Percentiles rank a stretch among this genome's conserved stretches.
phyloP scores from a whole-genome alignment of 2,797 vertebrate species.

The Hemitrygon akajei region DNA sequence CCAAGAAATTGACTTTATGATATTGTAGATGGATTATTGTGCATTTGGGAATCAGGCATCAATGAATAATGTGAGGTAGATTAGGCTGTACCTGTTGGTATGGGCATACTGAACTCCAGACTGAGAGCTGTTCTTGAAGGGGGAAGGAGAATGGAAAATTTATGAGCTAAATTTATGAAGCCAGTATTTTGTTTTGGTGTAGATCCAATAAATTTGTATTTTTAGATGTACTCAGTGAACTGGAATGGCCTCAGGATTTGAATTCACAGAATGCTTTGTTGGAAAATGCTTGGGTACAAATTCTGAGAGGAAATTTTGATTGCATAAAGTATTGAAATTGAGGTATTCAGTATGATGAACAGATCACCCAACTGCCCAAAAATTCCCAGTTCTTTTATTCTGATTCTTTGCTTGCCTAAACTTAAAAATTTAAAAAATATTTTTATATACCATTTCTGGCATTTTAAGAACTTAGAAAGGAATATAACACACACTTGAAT shows the following conservation, averaged over 20 bases:
- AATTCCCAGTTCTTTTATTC: no score
- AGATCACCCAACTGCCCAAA: no score
- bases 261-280: not conserved
- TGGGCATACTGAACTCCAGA: not conserved
- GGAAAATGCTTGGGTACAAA: not conserved
- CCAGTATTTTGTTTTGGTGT: not conserved
- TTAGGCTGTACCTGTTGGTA: not conserved
- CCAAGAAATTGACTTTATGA: not conserved
- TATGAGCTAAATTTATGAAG: not conserved
- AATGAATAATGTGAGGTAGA: not conserved
- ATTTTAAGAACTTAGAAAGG: not conserved
- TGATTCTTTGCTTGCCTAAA: no score
- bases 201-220: not conserved
- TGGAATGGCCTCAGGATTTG: not conserved
- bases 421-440: not conserved
- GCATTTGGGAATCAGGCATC: not conserved
- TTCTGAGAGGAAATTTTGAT: not conserved
- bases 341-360: not conserved
- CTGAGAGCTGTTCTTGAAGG: not conserved
- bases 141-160: not conserved
- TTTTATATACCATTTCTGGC: not conserved
- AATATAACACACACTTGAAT: not conserved
- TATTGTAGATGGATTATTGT: not conserved
- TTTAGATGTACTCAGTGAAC: not conserved
- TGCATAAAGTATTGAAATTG: not conserved